phyloP scores from a whole-genome alignment of 2,113 vertebrate species.

The Dromaius novaehollandiae region DNA sequence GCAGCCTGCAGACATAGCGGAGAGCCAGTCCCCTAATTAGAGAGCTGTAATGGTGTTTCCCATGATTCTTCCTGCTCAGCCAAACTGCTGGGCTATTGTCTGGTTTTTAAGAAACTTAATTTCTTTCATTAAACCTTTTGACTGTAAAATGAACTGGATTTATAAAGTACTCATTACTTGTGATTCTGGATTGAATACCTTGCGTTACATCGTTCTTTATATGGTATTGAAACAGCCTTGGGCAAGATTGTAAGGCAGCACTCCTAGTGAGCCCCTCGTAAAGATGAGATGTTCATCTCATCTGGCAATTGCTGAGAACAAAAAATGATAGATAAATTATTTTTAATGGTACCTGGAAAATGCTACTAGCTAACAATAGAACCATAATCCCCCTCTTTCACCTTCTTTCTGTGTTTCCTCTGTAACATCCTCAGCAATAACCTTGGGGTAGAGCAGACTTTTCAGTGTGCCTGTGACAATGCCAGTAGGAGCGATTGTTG shows the following conservation, averaged over 20 bases:
- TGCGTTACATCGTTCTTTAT: neutral
- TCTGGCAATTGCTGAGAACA: conserved; percentile 1
- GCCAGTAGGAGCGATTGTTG: neutral
- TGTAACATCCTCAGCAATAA: neutral
- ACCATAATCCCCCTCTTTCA: neutral
- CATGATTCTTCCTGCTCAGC: neutral
- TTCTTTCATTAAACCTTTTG: conserved; percentile 16
- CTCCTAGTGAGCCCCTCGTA: conserved; percentile 4
- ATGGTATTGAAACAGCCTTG: neutral
- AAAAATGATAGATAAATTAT: neutral
- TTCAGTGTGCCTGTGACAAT: neutral
- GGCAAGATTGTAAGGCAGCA: neutral
- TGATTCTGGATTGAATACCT: neutral
- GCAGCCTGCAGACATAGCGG: neutral
- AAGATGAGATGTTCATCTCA: conserved; percentile 11
- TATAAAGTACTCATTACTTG: neutral
- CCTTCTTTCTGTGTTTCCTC: neutral
- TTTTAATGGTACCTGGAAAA: conserved; percentile 27
- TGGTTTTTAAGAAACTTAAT: neutral
- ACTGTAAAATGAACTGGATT: neutral
- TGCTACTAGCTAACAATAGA: neutral
- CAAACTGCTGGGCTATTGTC: neutral
- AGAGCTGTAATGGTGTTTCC: neutral
- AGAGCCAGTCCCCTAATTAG: neutral
- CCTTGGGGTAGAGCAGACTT: neutral